Percentiles rank a stretch among this genome's conserved stretches.
Evolutionary conservation across 2,797 vertebrate species (phyloP).

Genomic region (Pangasius krempfi): DNA sequence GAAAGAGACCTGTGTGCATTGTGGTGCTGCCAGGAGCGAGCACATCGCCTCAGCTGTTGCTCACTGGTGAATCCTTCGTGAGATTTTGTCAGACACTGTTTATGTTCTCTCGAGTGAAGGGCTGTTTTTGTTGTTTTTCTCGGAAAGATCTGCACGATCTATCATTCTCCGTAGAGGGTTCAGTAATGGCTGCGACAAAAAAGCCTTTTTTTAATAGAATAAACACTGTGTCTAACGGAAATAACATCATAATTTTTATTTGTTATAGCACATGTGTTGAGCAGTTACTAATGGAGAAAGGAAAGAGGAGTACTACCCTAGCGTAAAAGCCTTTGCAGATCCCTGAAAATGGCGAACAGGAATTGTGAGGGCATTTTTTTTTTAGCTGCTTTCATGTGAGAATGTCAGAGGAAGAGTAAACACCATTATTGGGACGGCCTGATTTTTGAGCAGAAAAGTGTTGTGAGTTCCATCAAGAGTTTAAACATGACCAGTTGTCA

Average conservation of each 20-base stretch:
- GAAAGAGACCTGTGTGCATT: constrained; percentile 32
- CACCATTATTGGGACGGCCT: not conserved
- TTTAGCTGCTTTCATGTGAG: not conserved
- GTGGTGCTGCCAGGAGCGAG: constrained; percentile 8
- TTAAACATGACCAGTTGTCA: not conserved
- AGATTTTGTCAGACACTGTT: constrained; percentile 37
- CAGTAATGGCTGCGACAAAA: constrained; percentile 22
- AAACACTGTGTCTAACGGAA: constrained; percentile 12
- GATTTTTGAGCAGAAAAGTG: not conserved
- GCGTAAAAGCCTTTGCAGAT: not conserved
- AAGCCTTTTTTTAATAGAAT: not conserved
- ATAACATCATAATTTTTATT: not conserved
- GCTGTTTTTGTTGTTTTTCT: constrained; percentile 34
- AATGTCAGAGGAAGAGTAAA: not conserved
- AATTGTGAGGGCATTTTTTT: not conserved
- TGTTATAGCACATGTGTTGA: not conserved
- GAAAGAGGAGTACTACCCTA: no score
- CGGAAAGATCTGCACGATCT: constrained; percentile 32
- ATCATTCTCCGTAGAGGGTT: constrained; percentile 7
- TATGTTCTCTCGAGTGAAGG: constrained; percentile 35
- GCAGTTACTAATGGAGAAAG: not conserved
- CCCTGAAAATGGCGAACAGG: not conserved
- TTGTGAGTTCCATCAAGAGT: not conserved
- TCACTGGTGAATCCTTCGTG: constrained; percentile 37
- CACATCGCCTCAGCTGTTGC: constrained; percentile 19